Evolutionary conservation across 2,888 invertebrate genomes (phyloP).

Genomic region (Cheilosia soror): DNA sequence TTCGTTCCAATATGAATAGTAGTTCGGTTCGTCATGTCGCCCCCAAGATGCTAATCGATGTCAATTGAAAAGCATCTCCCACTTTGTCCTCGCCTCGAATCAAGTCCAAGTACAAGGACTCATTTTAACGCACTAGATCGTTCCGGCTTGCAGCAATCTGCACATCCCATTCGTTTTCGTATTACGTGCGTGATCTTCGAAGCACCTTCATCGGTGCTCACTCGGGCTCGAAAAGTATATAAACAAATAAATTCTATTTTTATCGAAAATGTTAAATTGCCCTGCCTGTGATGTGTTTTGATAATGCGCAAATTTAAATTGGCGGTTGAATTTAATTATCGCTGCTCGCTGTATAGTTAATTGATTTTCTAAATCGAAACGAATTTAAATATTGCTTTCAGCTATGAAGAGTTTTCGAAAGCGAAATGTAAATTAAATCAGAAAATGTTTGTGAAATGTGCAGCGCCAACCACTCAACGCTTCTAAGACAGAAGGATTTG

Average conservation of each 20-base stretch:
- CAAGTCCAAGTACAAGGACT: conserved; percentile 24
- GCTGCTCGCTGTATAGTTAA: no score
- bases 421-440: not conserved
- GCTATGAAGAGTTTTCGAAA: not conserved
- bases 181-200: not conserved
- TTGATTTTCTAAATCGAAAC: no score
- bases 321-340: no score
- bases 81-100: not conserved
- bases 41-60: not conserved
- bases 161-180: not conserved
- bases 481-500: conserved; percentile 7
- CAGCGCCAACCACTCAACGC: not conserved
- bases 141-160: not conserved
- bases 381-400: no score
- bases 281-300: no score
- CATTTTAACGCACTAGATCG: not conserved
- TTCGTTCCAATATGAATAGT: no score
- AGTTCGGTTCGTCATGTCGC: no score
- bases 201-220: not conserved
- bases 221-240: no score
- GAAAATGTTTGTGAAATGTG: not conserved
- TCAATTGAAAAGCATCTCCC: not conserved
- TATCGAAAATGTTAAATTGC: no score
- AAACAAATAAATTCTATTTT: no score
- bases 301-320: no score